phyloP scores from a whole-genome alignment of 2,113 vertebrate species.

The Eretmochelys imbricata region DNA sequence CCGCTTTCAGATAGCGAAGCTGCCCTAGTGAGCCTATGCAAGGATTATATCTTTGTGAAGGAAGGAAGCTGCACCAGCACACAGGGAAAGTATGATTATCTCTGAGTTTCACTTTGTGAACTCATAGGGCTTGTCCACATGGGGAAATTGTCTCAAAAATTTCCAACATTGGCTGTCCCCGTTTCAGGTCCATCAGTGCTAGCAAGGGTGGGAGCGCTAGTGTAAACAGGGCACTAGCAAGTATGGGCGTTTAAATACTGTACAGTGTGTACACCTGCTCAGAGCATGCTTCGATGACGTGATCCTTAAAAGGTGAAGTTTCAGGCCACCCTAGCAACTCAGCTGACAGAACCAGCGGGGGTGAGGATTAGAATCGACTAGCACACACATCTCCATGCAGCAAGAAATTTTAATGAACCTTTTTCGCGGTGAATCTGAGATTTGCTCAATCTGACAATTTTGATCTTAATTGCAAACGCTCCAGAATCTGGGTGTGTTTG shows the following conservation, averaged over 20 bases:
- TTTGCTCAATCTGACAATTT: neutral
- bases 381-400: neutral
- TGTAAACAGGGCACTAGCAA: accelerated
- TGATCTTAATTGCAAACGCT: neutral
- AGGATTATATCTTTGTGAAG: neutral
- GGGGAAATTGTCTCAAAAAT: neutral
- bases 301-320: neutral
- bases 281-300: neutral
- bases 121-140: neutral
- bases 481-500: neutral
- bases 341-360: neutral
- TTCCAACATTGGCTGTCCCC: neutral
- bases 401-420: neutral
- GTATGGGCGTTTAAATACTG: accelerated
- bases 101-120: constrained; percentile 53
- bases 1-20: accelerated
- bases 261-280: neutral
- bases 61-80: constrained; percentile 14
- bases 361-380: neutral
- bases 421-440: neutral
- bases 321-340: neutral
- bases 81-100: constrained; percentile 10
- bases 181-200: neutral
- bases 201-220: accelerated
- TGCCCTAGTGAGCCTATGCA: neutral